Conservation (phyloP, 2,113 vertebrate genomes). For the Phocoena sinus region DNA sequence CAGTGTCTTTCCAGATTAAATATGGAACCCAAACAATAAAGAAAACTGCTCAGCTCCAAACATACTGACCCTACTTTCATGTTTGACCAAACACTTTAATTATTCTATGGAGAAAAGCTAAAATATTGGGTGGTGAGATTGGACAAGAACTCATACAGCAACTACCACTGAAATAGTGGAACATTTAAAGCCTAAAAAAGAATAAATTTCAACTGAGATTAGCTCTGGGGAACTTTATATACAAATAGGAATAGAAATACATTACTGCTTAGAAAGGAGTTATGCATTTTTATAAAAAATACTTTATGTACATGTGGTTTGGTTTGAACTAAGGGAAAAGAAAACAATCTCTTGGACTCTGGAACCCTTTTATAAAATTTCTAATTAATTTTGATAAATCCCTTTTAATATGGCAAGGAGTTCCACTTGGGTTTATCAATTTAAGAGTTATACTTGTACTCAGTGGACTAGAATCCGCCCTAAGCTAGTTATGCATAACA, state of each 20-base stretch:
- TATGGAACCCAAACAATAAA: background rate
- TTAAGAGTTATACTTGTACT: conserved; percentile 54
- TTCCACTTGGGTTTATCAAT: conserved; percentile 60
- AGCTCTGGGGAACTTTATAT: conserved; percentile 6
- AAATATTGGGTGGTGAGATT: conserved; percentile 36
- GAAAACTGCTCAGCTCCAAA: background rate
- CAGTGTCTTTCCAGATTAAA: background rate
- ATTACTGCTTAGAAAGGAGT: conserved; percentile 41
- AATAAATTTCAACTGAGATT: conserved; percentile 21
- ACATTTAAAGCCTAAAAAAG: background rate
- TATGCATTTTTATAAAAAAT: conserved; percentile 21
- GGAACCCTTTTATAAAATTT: conserved; percentile 57
- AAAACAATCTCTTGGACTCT: conserved; percentile 61
- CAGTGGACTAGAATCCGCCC: conserved; percentile 51
- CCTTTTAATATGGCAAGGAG: conserved; percentile 60
- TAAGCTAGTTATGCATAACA: conserved; percentile 68
- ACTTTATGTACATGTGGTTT: conserved; percentile 16
- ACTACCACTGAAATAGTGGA: background rate
- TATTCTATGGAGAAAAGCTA: background rate
- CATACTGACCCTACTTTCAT: background rate
- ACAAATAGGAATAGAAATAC: conserved; percentile 41
- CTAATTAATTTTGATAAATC: conserved; percentile 73
- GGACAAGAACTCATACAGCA: background rate
- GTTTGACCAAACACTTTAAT: conserved; percentile 55
- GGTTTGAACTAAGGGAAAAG: conserved; percentile 12